Conservation (phyloP, 2,797 vertebrate genomes). For the Denticeps clupeoides region DNA sequence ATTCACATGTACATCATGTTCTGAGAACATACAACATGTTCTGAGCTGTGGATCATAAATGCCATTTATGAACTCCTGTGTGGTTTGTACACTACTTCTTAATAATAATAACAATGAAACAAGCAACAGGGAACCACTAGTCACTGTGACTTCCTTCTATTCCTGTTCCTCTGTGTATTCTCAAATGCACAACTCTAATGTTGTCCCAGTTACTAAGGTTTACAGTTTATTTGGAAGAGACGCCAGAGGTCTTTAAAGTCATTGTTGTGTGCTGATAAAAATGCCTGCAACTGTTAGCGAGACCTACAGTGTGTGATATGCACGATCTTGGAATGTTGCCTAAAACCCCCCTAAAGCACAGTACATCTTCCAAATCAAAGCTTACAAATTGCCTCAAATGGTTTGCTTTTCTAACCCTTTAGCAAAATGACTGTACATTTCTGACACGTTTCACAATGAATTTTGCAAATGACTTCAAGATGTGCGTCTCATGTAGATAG, state of each 20-base stretch:
- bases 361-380: background rate
- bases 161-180: too few relatives aligned
- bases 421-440: constrained; percentile 9
- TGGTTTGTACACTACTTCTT: too few relatives aligned
- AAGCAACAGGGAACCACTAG: too few relatives aligned
- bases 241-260: background rate
- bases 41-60: too few relatives aligned
- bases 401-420: constrained; percentile 3
- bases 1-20: too few relatives aligned
- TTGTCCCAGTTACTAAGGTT: too few relatives aligned
- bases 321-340: background rate
- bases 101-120: too few relatives aligned
- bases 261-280: background rate
- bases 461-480: constrained; percentile 5
- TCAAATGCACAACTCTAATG: too few relatives aligned
- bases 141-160: too few relatives aligned
- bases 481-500: background rate
- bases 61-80: too few relatives aligned
- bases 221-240: too few relatives aligned
- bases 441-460: constrained; percentile 9
- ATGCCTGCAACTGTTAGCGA: background rate
- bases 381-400: constrained; percentile 17
- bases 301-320: background rate
- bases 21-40: too few relatives aligned
- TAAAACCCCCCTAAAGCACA: background rate